Conservation (phyloP, 2,797 vertebrate species). For the Varecia variegata region DNA sequence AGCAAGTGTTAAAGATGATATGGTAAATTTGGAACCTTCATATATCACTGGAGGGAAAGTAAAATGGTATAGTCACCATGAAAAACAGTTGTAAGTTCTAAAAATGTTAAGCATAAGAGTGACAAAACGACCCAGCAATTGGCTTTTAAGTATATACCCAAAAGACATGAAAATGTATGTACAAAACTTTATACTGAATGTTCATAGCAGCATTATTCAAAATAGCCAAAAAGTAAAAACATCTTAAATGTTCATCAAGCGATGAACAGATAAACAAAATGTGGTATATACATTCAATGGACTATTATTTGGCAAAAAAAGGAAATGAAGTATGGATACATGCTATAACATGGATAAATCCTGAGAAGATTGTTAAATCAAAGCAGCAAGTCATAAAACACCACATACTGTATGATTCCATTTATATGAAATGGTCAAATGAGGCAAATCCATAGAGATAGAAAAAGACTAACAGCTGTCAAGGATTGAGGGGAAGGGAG, state of each 20-base stretch:
- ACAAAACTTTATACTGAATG: background rate
- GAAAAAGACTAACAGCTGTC: background rate
- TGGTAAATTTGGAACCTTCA: background rate
- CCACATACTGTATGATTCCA: background rate
- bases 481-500: background rate
- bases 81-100: background rate
- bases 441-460: background rate
- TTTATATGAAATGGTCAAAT: background rate
- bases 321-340: background rate
- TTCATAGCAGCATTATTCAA: background rate
- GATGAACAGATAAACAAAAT: background rate
- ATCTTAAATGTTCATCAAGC: background rate
- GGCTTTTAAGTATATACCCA: background rate
- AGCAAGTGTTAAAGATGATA: background rate
- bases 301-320: background rate
- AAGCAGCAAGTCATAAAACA: background rate
- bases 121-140: background rate
- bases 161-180: background rate
- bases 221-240: background rate
- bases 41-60: background rate
- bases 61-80: background rate
- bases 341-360: background rate
- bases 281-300: background rate
- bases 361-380: background rate
- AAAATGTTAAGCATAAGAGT: background rate